Evolutionary conservation across 2,888 invertebrate species (phyloP), one percentile per base, ranked within the genome.

Genomic region (Aphrophora alni): DNA sequence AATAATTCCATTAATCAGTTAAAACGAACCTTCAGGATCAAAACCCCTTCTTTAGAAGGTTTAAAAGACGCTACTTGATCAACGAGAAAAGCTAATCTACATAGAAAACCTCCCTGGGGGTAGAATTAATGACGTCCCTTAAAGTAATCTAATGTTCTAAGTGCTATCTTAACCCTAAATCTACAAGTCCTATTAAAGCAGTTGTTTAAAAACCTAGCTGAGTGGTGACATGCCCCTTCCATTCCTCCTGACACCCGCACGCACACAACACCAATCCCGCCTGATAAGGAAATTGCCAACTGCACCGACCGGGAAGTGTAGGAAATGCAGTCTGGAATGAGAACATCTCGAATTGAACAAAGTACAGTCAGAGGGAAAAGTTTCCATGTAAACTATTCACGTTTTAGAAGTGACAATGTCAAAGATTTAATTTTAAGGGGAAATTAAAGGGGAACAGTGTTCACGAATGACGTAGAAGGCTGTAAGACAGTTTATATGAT

Each of bases 81-180:
- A n/a, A n/a, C n/a, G n/a, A n/a, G n/a, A n/a, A 59, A 59, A 59
- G 59, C 59, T 21, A 59, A 59, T 59, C 59, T 59, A 59, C 59
- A 59, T 59, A 21, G 21, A 21, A 8, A 59, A 59, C 59, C 59
- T 59, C 59, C 59, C 59, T 21, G 1, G 59, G 59, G 59, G 5
- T 59, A 21, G 59, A 59, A 59, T 59, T 59, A 59, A 59, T 14
- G 59, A 59, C 59, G 10, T 3, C 59, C 21, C 59, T 14, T 59
- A 33, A 33, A 33, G 33, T 8, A 33, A 33, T 33, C 33, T 59
- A 59, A 59, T 59, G 59, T 44, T 44, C 59, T 21, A 59, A 59
- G 59, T 59, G 59, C 59, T 59, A 59, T 59, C 59, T 59, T 59
- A 59, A 59, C 59, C 59, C 59, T 59, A 59, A 59, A 59, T 59